Base-by-base conservation (phyloP, 2,797 vertebrate species). In the Pangasius macronema region DNA sequence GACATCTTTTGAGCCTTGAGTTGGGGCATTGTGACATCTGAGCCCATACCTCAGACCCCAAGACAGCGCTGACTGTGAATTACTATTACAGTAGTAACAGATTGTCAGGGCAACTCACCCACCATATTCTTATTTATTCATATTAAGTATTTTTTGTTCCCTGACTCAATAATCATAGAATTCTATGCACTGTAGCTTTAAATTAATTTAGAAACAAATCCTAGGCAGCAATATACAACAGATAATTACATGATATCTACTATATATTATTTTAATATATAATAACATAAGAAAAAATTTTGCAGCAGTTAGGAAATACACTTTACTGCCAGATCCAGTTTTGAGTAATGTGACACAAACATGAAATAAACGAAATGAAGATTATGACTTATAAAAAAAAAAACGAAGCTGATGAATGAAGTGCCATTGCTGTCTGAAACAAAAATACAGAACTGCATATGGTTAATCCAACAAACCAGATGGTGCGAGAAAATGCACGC, bases 401-500 rank as follows among this genome's bases (percentile, higher is more conserved):
- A 82, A 51, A 51, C 67, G n/a, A 67, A 51, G n/a, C 3, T 51
- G 61, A 30, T 51, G 55, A 51, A 83, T 33, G 42, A 33, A 67
- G 61, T 67, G 81, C 8, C 7, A 49, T 33, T 80, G 65, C 20
- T 61, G n/a, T 87, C n/a, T 61, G 61, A 51, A 80, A 80, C 36
- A 84, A 70, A 84, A 80, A 72, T 63, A 51, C 75, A 85, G 65
- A 51, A 46, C 67, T 16, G 61, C 51, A 36, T 80, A 46, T 8
- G 6, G 33, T 36, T 46, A 87, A 88, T 13, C n/a, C 75, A 85
- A 51, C 59, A 85, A 53, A 81, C 76, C 87, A 90, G 87, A 90
- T 90, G 88, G 86, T 82, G 76, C 30, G 57, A 88, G 67, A 85
- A 87, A 85, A 87, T 85, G 49, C 51, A 5, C 20, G 30, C 84